phyloP scores from a whole-genome alignment of 2,888 invertebrate species.

The Apoda limacodes region DNA sequence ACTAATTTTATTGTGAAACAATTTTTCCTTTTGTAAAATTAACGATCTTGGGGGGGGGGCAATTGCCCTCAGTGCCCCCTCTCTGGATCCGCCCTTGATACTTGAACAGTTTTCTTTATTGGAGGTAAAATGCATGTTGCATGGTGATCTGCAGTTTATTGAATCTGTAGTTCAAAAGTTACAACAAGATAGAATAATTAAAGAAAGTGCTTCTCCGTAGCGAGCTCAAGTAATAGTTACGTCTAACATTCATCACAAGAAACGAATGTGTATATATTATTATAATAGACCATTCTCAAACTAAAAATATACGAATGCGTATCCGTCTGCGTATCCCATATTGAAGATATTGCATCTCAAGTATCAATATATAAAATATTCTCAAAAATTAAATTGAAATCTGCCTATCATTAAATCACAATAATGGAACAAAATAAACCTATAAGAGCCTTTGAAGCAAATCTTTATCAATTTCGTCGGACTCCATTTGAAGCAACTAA shows the following conservation, averaged over 20 bases:
- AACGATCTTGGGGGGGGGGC: no score
- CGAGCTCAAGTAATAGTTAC: no score
- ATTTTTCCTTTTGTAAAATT: no score
- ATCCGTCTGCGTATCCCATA: constrained; percentile 4
- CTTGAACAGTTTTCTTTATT: neutral
- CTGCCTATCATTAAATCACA: no score
- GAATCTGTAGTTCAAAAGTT: neutral
- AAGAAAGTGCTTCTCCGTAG: no score
- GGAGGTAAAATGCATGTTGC: neutral
- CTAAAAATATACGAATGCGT: constrained; percentile 1
- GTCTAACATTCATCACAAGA: constrained; percentile 1
- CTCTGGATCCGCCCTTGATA: no score
- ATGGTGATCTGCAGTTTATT: no score
- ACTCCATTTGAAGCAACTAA: constrained; percentile 3
- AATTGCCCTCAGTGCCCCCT: no score
- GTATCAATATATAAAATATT: constrained; percentile 3
- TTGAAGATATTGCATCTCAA: constrained; percentile 2
- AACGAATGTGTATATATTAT: constrained; percentile 4
- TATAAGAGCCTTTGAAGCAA: constrained; percentile 2
- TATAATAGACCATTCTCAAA: constrained; percentile 2
- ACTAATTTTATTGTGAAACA: no score
- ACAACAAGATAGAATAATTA: no score
- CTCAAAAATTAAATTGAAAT: constrained; percentile 3
- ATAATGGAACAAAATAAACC: constrained; percentile 1
- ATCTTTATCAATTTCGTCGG: no score